Evolutionary conservation across 2,797 vertebrate species (phyloP).

Genomic region (Austrolebias charrua): DNA sequence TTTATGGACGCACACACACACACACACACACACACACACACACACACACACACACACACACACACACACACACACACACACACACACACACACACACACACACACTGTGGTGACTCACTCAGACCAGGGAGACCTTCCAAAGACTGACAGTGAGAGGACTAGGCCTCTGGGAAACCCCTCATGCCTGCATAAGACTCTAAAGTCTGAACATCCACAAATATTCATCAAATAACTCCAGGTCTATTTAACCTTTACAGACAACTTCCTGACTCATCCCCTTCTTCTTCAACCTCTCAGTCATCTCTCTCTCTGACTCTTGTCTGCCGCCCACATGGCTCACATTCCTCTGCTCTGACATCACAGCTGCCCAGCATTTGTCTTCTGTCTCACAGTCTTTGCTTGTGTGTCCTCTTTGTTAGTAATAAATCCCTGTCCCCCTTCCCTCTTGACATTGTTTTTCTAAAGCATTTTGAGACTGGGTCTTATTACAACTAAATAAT

Average conservation of each 20-base stretch:
- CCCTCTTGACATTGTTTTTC: too few species aligned
- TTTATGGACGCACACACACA: too few species aligned
- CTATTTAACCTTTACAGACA: constrained; percentile 36
- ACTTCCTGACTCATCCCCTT: constrained; percentile 39
- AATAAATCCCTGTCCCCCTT: too few species aligned
- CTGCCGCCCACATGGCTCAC: constrained; percentile 69
- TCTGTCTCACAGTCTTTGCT: constrained; percentile 7
- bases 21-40: too few species aligned
- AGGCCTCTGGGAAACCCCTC: constrained; percentile 35
- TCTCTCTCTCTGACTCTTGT: constrained; percentile 39
- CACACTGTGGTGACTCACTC: constrained; percentile 46
- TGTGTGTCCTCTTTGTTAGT: not conserved
- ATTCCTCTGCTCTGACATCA: constrained; percentile 78
- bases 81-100: constrained; percentile 10
- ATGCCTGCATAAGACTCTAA: constrained; percentile 23
- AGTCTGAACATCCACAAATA: constrained; percentile 18
- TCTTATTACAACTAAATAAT: too few species aligned
- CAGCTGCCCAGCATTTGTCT: constrained; percentile 33
- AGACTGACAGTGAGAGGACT: too few species aligned
- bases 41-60: too few species aligned
- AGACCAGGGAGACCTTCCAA: too few species aligned
- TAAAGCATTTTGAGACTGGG: too few species aligned
- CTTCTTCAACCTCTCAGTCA: constrained; percentile 16
- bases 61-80: too few species aligned
- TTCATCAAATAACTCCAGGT: constrained; percentile 10